Evolutionary conservation across 2,113 vertebrate genomes (phyloP).

Genomic region (Crotalus tigris): DNA sequence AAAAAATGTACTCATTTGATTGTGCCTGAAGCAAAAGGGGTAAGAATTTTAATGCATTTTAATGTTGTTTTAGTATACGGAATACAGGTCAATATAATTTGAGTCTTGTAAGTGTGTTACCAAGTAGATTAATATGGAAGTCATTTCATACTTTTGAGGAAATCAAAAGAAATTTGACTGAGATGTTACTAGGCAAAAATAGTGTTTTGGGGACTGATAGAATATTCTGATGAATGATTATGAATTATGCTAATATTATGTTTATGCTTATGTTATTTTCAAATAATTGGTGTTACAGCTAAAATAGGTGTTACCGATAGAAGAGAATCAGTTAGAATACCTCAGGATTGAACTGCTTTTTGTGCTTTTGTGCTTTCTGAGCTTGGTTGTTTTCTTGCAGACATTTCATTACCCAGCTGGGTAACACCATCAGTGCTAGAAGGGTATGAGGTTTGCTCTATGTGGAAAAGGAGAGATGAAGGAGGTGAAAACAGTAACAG

Average conservation of each 20-base stretch:
- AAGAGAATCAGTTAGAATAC: background rate
- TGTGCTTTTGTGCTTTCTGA: background rate
- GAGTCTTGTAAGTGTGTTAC: background rate
- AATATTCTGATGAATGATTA: background rate
- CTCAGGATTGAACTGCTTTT: background rate
- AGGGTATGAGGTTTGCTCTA: background rate
- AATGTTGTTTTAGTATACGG: background rate
- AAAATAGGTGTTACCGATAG: background rate
- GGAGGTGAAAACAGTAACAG: background rate
- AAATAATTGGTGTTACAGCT: background rate
- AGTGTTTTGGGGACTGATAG: background rate
- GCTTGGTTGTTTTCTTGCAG: background rate
- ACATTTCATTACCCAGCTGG: background rate
- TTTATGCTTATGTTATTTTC: background rate
- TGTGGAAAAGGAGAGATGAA: background rate
- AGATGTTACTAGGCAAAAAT: background rate
- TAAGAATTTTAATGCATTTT: conserved; percentile 67
- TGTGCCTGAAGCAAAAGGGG: conserved; percentile 93
- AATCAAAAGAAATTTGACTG: background rate
- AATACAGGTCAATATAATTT: background rate
- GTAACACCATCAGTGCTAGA: background rate
- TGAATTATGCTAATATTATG: background rate
- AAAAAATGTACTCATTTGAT: conserved; percentile 94
- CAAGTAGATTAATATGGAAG: background rate
- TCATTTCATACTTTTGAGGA: background rate